Evolutionary conservation across 2,888 invertebrate genomes (phyloP).

Genomic region (Diarsia mendica): DNA sequence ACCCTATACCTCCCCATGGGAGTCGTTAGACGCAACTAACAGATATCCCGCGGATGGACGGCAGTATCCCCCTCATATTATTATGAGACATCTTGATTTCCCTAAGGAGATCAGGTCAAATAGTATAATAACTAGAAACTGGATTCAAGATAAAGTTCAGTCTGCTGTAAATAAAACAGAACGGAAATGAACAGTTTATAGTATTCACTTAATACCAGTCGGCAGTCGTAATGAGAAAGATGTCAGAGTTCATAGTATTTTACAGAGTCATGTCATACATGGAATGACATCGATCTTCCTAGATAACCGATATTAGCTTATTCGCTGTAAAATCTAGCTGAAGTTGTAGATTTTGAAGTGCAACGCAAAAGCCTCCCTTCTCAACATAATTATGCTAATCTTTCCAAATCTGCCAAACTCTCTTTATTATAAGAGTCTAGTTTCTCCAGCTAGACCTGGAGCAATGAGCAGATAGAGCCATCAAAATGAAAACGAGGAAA

Average conservation of each 20-base stretch:
- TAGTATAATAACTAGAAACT: conserved; percentile 2
- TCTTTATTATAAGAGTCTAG: too few relatives aligned
- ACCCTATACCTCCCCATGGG: conserved; percentile 29
- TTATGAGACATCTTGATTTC: conserved; percentile 50
- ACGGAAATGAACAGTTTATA: neutral
- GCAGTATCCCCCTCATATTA: conserved; percentile 37
- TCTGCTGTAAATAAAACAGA: neutral
- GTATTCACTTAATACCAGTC: neutral
- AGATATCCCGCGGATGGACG: conserved; percentile 25
- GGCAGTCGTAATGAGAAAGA: too few relatives aligned
- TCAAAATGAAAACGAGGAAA: neutral
- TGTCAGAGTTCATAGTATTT: too few relatives aligned
- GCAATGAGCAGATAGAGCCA: neutral
- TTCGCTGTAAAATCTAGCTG: too few relatives aligned
- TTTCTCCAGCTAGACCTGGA: too few relatives aligned
- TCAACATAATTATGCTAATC: too few relatives aligned
- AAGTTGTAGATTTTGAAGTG: too few relatives aligned
- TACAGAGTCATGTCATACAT: too few relatives aligned
- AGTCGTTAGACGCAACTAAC: conserved; percentile 44
- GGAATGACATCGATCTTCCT: too few relatives aligned
- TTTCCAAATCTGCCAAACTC: too few relatives aligned
- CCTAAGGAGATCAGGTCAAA: conserved; percentile 31
- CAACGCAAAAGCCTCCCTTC: too few relatives aligned
- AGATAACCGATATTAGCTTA: too few relatives aligned
- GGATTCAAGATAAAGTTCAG: neutral